phyloP scores from a whole-genome alignment of 2,888 invertebrate genomes.

The Nemotelus pantherinus region DNA sequence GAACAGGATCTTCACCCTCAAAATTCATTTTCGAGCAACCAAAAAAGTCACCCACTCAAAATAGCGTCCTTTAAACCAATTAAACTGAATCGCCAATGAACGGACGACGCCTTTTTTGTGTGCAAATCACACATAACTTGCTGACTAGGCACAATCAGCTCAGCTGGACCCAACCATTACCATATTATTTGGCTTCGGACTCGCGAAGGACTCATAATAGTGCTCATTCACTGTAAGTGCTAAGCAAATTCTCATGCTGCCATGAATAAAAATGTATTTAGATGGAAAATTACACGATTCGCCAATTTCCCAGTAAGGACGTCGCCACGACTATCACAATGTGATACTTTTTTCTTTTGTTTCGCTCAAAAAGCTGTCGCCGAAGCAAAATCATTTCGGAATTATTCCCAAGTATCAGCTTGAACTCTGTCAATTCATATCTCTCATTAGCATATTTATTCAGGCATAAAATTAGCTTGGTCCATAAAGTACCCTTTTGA shows the following conservation, averaged over 20 bases:
- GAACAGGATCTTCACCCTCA: too few species aligned
- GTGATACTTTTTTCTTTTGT: too few species aligned
- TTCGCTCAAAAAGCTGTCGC: slow-evolving; percentile 3
- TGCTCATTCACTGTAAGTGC: neutral
- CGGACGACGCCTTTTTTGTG: too few species aligned
- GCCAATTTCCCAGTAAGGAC: neutral
- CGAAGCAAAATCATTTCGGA: slow-evolving; percentile 22
- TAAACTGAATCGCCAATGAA: too few species aligned
- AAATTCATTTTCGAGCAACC: too few species aligned
- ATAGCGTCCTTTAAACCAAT: too few species aligned
- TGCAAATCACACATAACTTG: neutral
- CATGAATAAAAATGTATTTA: slow-evolving; percentile 6
- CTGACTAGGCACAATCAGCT: slow-evolving; percentile 16
- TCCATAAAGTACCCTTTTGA: slow-evolving; percentile 32
- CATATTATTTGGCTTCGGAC: neutral
- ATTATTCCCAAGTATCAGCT: slow-evolving; percentile 40
- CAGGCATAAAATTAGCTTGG: slow-evolving; percentile 46
- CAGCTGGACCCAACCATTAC: too few species aligned
- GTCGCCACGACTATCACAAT: too few species aligned
- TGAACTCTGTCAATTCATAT: slow-evolving; percentile 42
- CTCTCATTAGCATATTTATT: slow-evolving; percentile 48
- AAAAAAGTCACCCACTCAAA: too few species aligned
- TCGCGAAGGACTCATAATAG: neutral
- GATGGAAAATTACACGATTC: neutral
- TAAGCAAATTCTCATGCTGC: neutral